Conservation (phyloP, 2,797 vertebrate genomes). For the Ceyx erithaca region DNA sequence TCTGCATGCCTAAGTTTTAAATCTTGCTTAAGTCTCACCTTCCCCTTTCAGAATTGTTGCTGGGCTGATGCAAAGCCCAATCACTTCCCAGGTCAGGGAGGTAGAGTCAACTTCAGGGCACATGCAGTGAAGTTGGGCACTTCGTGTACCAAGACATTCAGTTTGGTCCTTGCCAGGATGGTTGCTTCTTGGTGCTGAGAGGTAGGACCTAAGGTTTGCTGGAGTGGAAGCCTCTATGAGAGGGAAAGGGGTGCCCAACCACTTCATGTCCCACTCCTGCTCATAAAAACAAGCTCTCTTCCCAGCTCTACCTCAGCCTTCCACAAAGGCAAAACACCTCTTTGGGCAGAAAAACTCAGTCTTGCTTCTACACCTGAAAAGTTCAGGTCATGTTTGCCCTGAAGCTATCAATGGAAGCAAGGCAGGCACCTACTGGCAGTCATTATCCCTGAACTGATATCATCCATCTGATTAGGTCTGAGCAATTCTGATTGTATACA, state of each 20-base stretch:
- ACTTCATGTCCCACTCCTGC: neutral
- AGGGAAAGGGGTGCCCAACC: neutral
- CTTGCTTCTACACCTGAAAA: neutral
- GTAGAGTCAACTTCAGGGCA: neutral
- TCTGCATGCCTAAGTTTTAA: neutral
- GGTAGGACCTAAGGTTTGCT: rapidly evolving
- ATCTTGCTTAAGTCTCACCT: neutral
- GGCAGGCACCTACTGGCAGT: neutral
- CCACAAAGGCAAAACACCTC: neutral
- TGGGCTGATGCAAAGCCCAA: neutral
- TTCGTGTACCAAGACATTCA: neutral
- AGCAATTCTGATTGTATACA: neutral
- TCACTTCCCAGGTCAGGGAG: neutral
- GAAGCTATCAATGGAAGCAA: rapidly evolving
- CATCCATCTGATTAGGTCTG: neutral
- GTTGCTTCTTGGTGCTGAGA: neutral
- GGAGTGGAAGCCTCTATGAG: neutral
- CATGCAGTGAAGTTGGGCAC: neutral
- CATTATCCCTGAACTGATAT: neutral
- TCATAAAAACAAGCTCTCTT: neutral
- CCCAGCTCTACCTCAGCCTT: neutral
- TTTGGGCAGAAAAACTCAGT: neutral
- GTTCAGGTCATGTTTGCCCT: neutral
- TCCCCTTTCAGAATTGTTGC: neutral
- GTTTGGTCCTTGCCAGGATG: neutral